Evolutionary conservation across 1,140 invertebrate genomes (phyloP), one percentile per base, ranked within the genome.

Genomic region (Phymastichus coffea): DNA sequence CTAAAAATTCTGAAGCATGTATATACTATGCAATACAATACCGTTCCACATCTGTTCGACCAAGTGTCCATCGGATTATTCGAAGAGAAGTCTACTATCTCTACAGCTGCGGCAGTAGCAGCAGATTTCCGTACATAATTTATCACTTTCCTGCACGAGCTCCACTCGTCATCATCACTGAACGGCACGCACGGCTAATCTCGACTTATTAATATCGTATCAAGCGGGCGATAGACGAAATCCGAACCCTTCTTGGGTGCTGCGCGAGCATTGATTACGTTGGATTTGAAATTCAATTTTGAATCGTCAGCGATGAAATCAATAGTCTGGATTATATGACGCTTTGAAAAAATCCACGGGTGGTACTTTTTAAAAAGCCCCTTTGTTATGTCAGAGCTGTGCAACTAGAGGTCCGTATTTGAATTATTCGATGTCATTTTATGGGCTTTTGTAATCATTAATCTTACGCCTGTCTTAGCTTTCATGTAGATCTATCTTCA

Each of bases 151-250:
- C 25, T 15, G n/a, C 9, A 14, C 12, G 38, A 25, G 30, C 15
- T 49, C 38, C 22, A 6, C 22, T 28, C 26, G 20, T 25, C 48
- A 28, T 46, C 28, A 22, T 41, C 33, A 28, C 33, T 26, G 17
- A 23, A 35, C 33, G 49, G 6, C 49, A 33, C 12, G 4, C 33
- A 38, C 2, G n/a, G 25, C n/a, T 3, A 44, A 15, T 9, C 20
- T 37, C 38, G n/a, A 51, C 57, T 58, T 58, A 58, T 58, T 58
- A 58, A 58, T 58, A 58, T 58, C 57, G 20, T 30, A 58, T 58
- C 57, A 44, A 58, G n/a, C 52, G 46, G 2, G 22, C 25, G 26
- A 37, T 37, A 35, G 19, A 1, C 12, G 15, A 37, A 53, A 41
- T 49, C 28, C 0, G 30, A 53, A 37, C 57, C 41, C 57, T 46